Percentiles rank a stretch among this genome's conserved stretches.
Conservation (phyloP, 2,113 vertebrate species). For the Trachemys scripta region DNA sequence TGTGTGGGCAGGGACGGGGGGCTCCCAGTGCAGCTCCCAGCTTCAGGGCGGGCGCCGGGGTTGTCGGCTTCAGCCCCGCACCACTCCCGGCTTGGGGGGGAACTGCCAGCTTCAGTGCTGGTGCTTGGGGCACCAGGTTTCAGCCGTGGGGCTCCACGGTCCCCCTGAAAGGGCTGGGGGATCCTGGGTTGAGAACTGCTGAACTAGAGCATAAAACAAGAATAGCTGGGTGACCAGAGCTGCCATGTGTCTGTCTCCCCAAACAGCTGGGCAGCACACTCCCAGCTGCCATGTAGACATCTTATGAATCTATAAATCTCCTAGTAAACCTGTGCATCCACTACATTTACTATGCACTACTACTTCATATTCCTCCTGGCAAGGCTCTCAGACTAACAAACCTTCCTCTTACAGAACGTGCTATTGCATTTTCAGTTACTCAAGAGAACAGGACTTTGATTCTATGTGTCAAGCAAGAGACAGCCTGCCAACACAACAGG, state of each 20-base stretch:
- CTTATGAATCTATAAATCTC: neutral
- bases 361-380: neutral
- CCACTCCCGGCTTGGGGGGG: no score
- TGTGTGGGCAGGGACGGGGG: no score
- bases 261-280: neutral
- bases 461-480: neutral
- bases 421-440: neutral
- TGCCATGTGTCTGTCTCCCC: neutral
- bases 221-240: neutral
- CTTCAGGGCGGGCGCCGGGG: no score
- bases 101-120: no score
- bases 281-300: no score
- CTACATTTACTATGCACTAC: neutral
- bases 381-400: neutral
- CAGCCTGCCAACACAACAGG: accelerated
- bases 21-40: no score
- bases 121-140: no score
- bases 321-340: neutral
- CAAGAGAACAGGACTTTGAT: neutral
- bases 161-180: no score
- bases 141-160: no score
- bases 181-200: neutral
- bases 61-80: no score
- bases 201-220: neutral
- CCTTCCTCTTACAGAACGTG: neutral